Evolutionary conservation across 2,888 invertebrate species (phyloP).

Genomic region (Callinectes sapidus): DNA sequence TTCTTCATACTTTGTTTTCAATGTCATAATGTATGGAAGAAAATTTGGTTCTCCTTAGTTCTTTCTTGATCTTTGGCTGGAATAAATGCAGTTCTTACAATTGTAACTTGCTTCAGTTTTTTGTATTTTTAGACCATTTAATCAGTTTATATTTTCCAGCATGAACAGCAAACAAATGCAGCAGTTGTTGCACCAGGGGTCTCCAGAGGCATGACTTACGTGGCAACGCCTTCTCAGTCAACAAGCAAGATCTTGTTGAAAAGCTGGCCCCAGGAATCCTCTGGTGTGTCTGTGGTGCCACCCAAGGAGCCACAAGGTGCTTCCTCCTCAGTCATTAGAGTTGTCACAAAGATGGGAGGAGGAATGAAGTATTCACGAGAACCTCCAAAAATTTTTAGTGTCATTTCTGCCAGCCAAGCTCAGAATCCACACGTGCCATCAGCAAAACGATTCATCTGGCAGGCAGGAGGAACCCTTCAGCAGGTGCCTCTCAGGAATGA

Average conservation of each 20-base stretch:
- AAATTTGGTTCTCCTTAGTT: too few species aligned
- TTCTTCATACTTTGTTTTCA: too few species aligned
- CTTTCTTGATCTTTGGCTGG: too few species aligned
- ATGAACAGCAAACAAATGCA: not conserved
- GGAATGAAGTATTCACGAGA: not conserved
- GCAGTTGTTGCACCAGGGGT: not conserved
- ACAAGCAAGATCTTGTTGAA: not conserved
- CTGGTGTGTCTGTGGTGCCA: not conserved
- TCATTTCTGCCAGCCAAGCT: conserved; percentile 15
- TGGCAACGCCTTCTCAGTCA: not conserved
- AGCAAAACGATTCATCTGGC: not conserved
- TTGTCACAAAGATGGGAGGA: conserved; percentile 15
- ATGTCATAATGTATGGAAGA: too few species aligned
- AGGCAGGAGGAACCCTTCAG: conserved; percentile 28
- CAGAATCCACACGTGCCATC: not conserved
- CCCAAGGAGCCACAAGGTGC: not conserved
- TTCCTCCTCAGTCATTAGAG: conserved; percentile 43
- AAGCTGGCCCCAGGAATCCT: not conserved
- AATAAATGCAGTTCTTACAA: too few species aligned
- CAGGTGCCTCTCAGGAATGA: conserved; percentile 37
- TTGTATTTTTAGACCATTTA: not conserved
- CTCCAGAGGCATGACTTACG: not conserved
- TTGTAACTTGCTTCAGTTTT: not conserved
- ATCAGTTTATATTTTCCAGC: not conserved
- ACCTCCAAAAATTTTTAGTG: conserved; percentile 46